These are phyloP conservation scores for Formica selysi DNA, from an alignment of 1,140 invertebrate species.

Conservation along the genomic window DNA sequence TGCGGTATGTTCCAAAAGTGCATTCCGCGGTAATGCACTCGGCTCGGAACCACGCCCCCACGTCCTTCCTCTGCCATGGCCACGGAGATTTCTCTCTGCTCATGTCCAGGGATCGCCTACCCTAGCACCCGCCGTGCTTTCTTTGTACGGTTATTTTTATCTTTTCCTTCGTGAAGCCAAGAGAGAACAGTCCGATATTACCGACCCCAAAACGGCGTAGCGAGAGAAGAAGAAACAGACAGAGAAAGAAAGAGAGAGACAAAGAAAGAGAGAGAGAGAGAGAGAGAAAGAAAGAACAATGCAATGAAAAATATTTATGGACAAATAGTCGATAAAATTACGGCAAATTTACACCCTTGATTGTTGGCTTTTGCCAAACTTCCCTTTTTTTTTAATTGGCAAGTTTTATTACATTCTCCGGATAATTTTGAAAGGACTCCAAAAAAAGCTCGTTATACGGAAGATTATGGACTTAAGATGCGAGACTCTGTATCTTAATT, in stretches of 20 bases:
- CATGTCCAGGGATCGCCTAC: constrained; percentile 58
- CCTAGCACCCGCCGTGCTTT: constrained; percentile 65
- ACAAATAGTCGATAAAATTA: constrained; percentile 57
- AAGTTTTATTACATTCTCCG: constrained; percentile 41
- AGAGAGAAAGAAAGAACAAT: not conserved
- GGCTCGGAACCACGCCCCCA: constrained; percentile 62
- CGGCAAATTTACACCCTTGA: constrained; percentile 55
- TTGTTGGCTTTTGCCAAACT: constrained; percentile 50
- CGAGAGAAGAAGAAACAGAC: not conserved
- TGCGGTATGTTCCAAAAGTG: constrained; percentile 62
- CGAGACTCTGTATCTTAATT: constrained; percentile 14
- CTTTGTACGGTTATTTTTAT: constrained; percentile 75
- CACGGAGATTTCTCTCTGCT: constrained; percentile 52
- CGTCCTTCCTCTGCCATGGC: constrained; percentile 50
- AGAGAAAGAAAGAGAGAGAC: not conserved
- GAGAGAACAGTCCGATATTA: constrained; percentile 65
- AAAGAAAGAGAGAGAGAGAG: no score
- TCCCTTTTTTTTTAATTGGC: constrained; percentile 39
- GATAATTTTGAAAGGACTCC: not conserved
- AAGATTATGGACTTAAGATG: constrained; percentile 22
- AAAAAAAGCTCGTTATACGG: not conserved
- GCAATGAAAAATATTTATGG: constrained; percentile 57
- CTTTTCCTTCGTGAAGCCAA: constrained; percentile 59
- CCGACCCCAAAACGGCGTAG: constrained; percentile 60
- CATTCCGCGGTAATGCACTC: constrained; percentile 65